Evolutionary conservation across 2,888 invertebrate genomes (phyloP).

Genomic region (Xanthia togata): DNA sequence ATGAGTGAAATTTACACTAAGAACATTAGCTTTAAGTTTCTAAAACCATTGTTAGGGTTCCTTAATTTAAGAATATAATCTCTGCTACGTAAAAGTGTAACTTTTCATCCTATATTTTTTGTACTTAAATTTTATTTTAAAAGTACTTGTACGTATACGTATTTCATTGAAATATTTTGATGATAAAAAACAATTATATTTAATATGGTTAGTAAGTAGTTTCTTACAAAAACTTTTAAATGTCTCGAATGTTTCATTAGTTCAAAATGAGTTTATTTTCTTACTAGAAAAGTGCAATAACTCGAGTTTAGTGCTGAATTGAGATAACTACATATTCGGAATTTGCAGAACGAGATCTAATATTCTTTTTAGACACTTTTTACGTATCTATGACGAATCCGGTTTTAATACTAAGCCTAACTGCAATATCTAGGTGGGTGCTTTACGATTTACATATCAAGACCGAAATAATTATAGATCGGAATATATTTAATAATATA

Average conservation of each 20-base stretch:
- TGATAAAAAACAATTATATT: too few relatives aligned
- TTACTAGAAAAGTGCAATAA: constrained; percentile 1
- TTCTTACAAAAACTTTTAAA: neutral
- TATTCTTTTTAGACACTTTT: constrained; percentile 1
- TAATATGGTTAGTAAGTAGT: too few relatives aligned
- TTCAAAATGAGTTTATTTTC: neutral
- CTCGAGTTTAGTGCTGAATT: neutral
- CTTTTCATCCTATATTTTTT: neutral
- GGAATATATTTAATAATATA: too few relatives aligned
- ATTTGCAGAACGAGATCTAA: constrained; percentile 3
- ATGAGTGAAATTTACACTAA: too few relatives aligned
- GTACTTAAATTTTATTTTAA: too few relatives aligned
- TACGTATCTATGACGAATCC: too few relatives aligned
- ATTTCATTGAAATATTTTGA: too few relatives aligned
- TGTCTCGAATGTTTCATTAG: neutral
- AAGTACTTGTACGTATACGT: too few relatives aligned
- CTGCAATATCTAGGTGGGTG: constrained; percentile 1
- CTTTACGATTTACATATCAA: neutral
- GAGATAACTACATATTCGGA: constrained; percentile 4
- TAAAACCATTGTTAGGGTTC: neutral
- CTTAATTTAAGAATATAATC: neutral
- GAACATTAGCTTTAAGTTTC: too few relatives aligned
- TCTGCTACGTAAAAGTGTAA: neutral
- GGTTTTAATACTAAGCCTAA: neutral
- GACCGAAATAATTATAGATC: too few relatives aligned